Evolutionary conservation across 2,888 invertebrate species (phyloP).

Genomic region (Neoitamus cyanurus): DNA sequence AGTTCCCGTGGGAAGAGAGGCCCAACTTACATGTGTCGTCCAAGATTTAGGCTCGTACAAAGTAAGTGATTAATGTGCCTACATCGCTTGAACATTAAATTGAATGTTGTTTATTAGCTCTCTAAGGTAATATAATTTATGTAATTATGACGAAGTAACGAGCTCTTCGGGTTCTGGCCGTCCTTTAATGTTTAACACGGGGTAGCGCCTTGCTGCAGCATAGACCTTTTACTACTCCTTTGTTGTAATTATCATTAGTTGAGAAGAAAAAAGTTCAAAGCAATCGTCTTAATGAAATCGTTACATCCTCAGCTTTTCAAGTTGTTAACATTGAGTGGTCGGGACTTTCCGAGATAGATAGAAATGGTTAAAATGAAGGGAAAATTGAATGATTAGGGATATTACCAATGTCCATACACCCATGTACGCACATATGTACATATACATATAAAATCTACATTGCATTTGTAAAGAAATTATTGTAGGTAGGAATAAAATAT

Average conservation of each 20-base stretch:
- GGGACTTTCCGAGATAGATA: not conserved
- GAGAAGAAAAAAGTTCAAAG: slow-evolving; percentile 25
- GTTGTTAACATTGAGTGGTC: not conserved
- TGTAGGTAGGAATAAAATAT: not conserved
- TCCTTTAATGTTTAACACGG: not conserved
- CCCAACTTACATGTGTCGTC: slow-evolving; percentile 74
- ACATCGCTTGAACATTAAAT: slow-evolving; percentile 40
- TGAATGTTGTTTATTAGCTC: slow-evolving; percentile 52
- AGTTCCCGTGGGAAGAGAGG: slow-evolving; percentile 76
- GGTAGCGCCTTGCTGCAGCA: not conserved
- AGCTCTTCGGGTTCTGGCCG: not conserved
- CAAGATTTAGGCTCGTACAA: slow-evolving; percentile 76
- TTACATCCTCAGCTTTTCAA: not conserved
- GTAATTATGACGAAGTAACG: slow-evolving; percentile 48
- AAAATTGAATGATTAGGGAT: not conserved
- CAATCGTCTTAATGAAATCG: slow-evolving; percentile 39
- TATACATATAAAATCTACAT: too few relatives aligned
- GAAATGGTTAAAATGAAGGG: not conserved
- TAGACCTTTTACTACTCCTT: not conserved
- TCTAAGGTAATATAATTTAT: slow-evolving; percentile 51
- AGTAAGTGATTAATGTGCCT: slow-evolving; percentile 65
- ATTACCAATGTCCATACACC: not conserved
- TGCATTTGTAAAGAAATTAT: not conserved
- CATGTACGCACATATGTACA: not conserved
- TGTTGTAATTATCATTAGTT: slow-evolving; percentile 26